phyloP scores from a whole-genome alignment of 2,888 invertebrate species.

The Scrobipalpa atriplicella region DNA sequence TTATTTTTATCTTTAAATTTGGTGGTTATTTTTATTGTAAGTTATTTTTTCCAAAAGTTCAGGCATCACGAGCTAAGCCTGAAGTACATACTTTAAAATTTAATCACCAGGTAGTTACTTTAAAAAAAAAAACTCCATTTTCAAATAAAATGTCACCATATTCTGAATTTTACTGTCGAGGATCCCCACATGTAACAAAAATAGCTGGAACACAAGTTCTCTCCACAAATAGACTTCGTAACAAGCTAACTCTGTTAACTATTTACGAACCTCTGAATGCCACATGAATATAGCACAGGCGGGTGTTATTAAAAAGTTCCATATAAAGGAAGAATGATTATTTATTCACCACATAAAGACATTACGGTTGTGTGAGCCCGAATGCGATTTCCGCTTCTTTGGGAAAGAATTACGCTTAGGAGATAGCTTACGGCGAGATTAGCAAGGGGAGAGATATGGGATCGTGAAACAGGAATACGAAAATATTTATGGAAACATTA shows the following conservation, averaged over 20 bases:
- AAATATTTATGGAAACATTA: too few species aligned
- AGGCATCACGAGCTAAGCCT: too few species aligned
- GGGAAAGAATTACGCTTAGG: neutral
- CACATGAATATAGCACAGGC: neutral
- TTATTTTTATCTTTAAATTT: too few species aligned
- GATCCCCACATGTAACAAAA: neutral
- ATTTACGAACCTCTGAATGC: neutral
- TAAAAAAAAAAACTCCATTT: too few species aligned
- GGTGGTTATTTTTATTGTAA: too few species aligned
- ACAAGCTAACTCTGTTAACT: neutral
- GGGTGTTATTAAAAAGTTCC: neutral
- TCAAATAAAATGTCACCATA: too few species aligned
- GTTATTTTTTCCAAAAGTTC: too few species aligned
- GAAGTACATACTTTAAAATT: too few species aligned
- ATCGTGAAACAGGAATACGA: neutral
- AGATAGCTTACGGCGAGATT: neutral
- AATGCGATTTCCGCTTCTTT: neutral
- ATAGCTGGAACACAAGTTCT: neutral
- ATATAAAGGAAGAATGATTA: neutral
- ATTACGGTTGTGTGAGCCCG: neutral
- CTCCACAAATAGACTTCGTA: neutral
- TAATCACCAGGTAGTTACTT: too few species aligned
- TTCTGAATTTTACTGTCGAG: too few species aligned
- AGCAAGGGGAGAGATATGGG: neutral
- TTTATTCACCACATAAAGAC: slow-evolving; percentile 4